Base-by-base conservation (phyloP, 1,140 invertebrate species). In the Drosophila guanche region DNA sequence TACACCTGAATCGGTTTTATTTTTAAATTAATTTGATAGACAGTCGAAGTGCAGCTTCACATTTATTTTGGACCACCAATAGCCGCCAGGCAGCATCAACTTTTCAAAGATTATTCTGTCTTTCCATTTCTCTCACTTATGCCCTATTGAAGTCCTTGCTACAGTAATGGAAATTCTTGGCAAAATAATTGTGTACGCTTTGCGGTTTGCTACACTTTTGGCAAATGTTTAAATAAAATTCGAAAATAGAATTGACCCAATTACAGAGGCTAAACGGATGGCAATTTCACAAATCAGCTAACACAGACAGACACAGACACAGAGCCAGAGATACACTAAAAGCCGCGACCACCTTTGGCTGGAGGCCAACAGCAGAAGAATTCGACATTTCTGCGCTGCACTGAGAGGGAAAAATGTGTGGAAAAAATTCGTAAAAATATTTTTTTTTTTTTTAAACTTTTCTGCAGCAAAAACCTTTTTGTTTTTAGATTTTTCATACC, bases 101-200 rank as follows among this genome's bases (percentile, higher is more conserved):
- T 81, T 86, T 76, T 50, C 12, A 86, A 77, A 67, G 80, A 85
- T 80, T 37, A 10, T 3, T 33, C 29, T 29, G 27, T 2, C 27
- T 29, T 2, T 29, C 2, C 10, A 1, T 33, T 3, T 33, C 29
- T 33, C 27, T 29, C 29, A 70, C 68, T 66, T 67, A 86, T 76
- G 56, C 67, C 67, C 59, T 46, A 61, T 61, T 75, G 45, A 81
- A 68, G 51, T 68, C 61, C 37, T 62, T 68, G 59, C 63, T 51
- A 25, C 68, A 63, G 33, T 37, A 10, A 37, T 37, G 33, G 33
- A 12, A 83, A 73, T 65, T 88, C 78, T 63, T 86, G 74, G 74
- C 78, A 67, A 83, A 88, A 88, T 88, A 86, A 86, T 83, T 83
- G 83, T 61, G 66, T 83, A 61, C 79, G 83, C 67, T 66, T 88